Conservation (phyloP, 92 coral and sea anemone genomes). For the Palythoa grandis region DNA sequence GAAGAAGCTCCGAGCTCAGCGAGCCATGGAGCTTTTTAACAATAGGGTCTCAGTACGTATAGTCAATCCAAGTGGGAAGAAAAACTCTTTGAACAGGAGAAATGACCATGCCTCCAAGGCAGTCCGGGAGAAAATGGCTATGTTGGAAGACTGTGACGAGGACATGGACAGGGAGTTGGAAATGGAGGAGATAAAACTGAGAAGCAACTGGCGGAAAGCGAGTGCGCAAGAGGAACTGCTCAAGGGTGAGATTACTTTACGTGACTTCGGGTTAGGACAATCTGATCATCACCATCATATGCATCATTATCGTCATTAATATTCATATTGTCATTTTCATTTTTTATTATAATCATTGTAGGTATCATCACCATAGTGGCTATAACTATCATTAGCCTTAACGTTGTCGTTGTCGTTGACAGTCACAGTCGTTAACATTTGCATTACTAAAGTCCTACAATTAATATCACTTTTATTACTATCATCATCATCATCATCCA, state of each 20-base stretch:
- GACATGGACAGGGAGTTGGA: constrained; percentile 47
- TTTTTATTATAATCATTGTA: too few relatives aligned
- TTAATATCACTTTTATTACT: too few relatives aligned
- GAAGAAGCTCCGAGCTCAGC: constrained; percentile 54
- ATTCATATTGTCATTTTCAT: too few relatives aligned
- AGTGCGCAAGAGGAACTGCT: constrained; percentile 61
- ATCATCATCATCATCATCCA: neutral
- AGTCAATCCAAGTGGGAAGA: constrained; percentile 80
- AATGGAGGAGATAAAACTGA: constrained; percentile 42
- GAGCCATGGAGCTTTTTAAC: constrained; percentile 43
- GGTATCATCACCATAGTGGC: too few relatives aligned
- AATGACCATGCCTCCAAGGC: constrained; percentile 61
- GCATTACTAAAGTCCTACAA: too few relatives aligned
- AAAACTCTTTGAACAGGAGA: constrained; percentile 76
- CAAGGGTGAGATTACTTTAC: constrained; percentile 32
- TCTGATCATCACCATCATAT: neutral
- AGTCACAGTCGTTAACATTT: too few relatives aligned
- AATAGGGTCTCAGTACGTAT: constrained; percentile 71
- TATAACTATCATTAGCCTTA: too few relatives aligned
- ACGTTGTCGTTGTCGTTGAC: too few relatives aligned
- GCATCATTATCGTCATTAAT: too few relatives aligned
- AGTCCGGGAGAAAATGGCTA: constrained; percentile 53
- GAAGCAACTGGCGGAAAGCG: constrained; percentile 57
- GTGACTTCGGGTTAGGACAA: neutral
- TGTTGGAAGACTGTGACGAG: constrained; percentile 44